Conservation (phyloP, 2,113 vertebrate genomes). For the Murina feae region DNA sequence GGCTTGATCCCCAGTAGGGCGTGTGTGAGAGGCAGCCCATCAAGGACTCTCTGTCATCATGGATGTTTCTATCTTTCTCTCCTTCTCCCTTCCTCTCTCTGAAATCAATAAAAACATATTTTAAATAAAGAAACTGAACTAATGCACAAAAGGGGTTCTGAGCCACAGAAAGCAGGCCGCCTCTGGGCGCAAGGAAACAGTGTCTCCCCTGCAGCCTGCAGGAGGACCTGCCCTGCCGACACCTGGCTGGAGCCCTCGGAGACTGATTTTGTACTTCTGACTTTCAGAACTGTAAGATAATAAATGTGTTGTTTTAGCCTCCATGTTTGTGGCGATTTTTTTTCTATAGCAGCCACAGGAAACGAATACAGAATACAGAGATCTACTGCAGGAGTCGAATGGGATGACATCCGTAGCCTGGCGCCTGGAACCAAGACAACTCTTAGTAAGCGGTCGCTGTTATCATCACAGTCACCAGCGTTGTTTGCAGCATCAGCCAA, state of each 20-base stretch:
- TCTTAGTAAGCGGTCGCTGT: background rate
- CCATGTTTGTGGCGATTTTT: background rate
- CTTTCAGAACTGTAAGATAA: background rate
- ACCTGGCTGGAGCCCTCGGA: background rate
- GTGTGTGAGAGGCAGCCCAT: too few relatives aligned
- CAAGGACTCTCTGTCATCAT: too few relatives aligned
- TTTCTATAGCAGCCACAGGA: background rate
- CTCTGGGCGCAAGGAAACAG: background rate
- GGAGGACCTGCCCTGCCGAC: rapidly evolving
- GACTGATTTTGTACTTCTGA: background rate
- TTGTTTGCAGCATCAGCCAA: background rate
- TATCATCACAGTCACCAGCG: background rate
- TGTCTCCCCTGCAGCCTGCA: background rate
- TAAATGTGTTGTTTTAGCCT: background rate
- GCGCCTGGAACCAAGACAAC: background rate
- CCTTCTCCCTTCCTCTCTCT: too few relatives aligned
- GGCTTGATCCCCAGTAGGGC: too few relatives aligned
- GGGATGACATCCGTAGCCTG: rapidly evolving
- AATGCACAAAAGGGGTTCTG: background rate
- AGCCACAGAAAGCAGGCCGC: background rate
- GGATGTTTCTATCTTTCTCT: too few relatives aligned
- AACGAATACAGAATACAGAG: background rate
- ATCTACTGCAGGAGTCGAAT: background rate
- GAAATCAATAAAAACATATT: too few relatives aligned
- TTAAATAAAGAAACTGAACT: background rate